phyloP scores from a whole-genome alignment of 2,113 vertebrate genomes.

The Dunckerocampus dactyliophorus region DNA sequence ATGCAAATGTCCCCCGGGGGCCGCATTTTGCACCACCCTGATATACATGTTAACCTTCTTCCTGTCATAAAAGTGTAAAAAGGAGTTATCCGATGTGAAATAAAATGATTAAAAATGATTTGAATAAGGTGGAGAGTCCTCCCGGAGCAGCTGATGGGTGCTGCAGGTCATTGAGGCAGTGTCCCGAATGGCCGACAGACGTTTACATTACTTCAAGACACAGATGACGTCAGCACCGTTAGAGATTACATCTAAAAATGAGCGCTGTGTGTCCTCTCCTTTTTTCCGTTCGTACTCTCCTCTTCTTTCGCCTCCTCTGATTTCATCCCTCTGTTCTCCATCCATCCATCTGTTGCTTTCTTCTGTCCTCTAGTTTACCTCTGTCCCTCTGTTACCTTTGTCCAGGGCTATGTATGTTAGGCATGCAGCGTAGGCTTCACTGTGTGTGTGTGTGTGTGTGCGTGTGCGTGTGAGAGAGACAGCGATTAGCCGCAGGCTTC shows the following conservation, averaged over 20 bases:
- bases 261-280: neutral
- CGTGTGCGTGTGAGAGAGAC: neutral
- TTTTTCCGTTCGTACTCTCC: neutral
- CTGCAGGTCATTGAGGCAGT: neutral
- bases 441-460: slow-evolving; percentile 10
- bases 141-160: neutral
- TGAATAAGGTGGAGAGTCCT: no score
- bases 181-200: neutral
- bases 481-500: no score
- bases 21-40: no score
- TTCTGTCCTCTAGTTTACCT: slow-evolving; percentile 35
- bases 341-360: slow-evolving; percentile 8
- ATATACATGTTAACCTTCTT: no score
- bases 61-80: no score
- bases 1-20: no score
- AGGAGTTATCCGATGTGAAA: no score
- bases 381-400: slow-evolving; percentile 23
- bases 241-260: neutral
- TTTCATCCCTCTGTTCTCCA: slow-evolving; percentile 10
- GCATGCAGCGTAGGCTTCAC: slow-evolving; percentile 13
- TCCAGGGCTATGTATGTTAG: slow-evolving; percentile 23
- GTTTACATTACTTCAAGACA: neutral
- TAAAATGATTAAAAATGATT: no score
- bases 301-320: neutral
- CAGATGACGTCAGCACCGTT: neutral